Conservation (phyloP, 2,888 invertebrate genomes). For the Coronaproctus castanopsis region DNA sequence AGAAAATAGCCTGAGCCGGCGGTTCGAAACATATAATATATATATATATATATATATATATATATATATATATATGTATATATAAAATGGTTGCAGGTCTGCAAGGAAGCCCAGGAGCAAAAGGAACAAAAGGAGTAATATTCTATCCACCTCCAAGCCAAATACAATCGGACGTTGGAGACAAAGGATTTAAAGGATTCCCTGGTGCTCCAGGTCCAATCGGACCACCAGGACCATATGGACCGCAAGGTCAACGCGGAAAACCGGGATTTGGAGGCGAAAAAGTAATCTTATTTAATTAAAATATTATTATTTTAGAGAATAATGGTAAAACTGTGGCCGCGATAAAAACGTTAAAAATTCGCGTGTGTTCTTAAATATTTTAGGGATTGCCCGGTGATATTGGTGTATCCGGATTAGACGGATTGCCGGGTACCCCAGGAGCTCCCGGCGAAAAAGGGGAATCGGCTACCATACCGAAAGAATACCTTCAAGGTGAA, state of each 20-base stretch:
- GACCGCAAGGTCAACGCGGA: constrained; percentile 22
- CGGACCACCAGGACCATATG: constrained; percentile 20
- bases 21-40: too few relatives aligned
- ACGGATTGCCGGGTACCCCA: constrained; percentile 29
- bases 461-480: constrained; percentile 32
- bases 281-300: constrained; percentile 13
- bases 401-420: constrained; percentile 28
- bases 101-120: not conserved
- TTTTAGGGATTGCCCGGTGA: constrained; percentile 27
- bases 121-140: not conserved
- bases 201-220: constrained; percentile 27
- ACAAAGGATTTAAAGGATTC: constrained; percentile 27
- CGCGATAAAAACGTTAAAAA: not conserved
- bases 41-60: too few relatives aligned
- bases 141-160: not conserved
- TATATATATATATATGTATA: too few relatives aligned
- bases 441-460: constrained; percentile 35
- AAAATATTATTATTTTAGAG: not conserved
- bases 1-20: too few relatives aligned
- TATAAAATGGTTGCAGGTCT: not conserved
- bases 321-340: not conserved
- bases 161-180: constrained; percentile 23
- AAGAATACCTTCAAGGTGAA: constrained; percentile 31
- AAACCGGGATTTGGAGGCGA: constrained; percentile 23
- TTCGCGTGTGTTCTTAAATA: not conserved